Evolutionary conservation across 2,113 vertebrate genomes (phyloP).

Genomic region (Pseudonaja textilis): DNA sequence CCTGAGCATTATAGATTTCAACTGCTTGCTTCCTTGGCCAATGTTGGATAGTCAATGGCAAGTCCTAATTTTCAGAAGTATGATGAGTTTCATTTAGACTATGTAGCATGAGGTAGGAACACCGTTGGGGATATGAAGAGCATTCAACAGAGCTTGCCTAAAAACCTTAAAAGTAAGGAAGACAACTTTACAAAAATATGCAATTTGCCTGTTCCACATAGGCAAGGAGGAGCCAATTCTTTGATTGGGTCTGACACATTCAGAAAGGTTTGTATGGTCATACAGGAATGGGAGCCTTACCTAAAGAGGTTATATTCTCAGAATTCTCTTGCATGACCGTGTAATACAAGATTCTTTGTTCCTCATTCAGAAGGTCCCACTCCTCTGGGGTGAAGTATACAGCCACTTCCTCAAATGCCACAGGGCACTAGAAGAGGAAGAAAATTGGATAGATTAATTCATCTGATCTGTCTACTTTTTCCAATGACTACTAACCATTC

Average conservation of each 20-base stretch:
- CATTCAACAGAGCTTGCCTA: not conserved
- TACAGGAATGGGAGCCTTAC: not conserved
- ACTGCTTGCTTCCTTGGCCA: not conserved
- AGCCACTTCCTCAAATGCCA: slow-evolving; percentile 14
- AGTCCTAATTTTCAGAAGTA: not conserved
- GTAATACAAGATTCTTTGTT: slow-evolving; percentile 10
- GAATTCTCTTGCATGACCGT: slow-evolving; percentile 16
- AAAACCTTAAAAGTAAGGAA: not conserved
- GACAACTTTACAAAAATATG: not conserved
- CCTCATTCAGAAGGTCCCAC: slow-evolving; percentile 14
- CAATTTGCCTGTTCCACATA: not conserved
- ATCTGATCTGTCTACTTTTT: not conserved
- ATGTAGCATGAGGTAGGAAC: not conserved
- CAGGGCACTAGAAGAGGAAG: not conserved
- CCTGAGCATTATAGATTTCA: not conserved
- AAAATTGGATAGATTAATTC: not conserved
- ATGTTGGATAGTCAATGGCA: not conserved
- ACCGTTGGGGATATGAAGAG: not conserved
- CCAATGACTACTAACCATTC: no score
- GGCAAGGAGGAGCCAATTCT: not conserved
- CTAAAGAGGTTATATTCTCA: not conserved
- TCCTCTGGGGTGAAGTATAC: slow-evolving; percentile 22
- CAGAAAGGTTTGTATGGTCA: not conserved
- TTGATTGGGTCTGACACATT: not conserved
- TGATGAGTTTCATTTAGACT: not conserved